A percentile compares a stretch with the other conserved stretches of the same genome.
phyloP scores from a whole-genome alignment of 2,797 vertebrate genomes.

The Enteromius afrohamiltoni region DNA sequence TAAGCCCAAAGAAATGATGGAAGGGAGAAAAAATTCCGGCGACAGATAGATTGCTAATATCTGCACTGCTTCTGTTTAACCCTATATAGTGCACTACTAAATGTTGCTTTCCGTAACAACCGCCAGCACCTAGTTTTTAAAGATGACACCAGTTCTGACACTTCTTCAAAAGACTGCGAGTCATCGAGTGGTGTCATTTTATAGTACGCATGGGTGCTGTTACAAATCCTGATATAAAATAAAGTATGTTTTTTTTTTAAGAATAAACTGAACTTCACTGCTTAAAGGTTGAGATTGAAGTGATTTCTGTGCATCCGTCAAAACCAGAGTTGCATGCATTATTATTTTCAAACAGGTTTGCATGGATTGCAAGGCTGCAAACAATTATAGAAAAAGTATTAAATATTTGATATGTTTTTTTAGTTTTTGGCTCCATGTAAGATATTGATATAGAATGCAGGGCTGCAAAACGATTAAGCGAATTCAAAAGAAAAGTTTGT shows the following conservation, averaged over 20 bases:
- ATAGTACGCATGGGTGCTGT: not conserved
- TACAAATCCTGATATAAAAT: not conserved
- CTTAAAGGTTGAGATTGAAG: not conserved
- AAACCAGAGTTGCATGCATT: not conserved
- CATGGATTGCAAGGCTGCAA: not conserved
- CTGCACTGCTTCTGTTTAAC: slow-evolving; percentile 9
- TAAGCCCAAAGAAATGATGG: slow-evolving; percentile 42
- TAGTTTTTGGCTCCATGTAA: not conserved
- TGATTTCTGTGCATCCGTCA: not conserved
- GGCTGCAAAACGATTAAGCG: too few species aligned
- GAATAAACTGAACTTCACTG: not conserved
- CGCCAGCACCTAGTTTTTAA: not conserved
- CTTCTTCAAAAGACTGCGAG: not conserved
- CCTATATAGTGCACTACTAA: not conserved
- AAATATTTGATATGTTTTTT: not conserved
- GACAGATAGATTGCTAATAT: slow-evolving; percentile 36
- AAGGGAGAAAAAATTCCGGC: not conserved
- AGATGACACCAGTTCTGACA: not conserved
- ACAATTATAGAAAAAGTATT: not conserved
- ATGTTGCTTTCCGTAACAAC: not conserved
- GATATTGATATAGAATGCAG: not conserved
- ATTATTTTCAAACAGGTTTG: not conserved
- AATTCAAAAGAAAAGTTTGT: too few species aligned
- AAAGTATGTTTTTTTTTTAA: not conserved
- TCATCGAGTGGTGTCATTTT: not conserved